Evolutionary conservation across 2,888 invertebrate species (phyloP), one percentile per base, ranked within the genome.

Genomic region (Dyspetes luteomarginatus): DNA sequence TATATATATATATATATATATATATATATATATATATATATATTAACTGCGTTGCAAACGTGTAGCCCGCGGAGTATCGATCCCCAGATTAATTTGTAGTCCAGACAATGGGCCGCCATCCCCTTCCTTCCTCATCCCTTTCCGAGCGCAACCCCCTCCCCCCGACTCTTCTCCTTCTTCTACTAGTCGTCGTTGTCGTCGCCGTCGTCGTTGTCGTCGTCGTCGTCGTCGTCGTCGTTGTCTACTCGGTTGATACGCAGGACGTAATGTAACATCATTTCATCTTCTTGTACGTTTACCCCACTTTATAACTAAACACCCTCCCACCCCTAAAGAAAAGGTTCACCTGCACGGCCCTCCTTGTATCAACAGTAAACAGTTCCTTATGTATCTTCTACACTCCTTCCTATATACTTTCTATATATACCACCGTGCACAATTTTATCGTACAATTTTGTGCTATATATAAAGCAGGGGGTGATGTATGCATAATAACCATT

Each of bases 91-190:
- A 91, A 91, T 91, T 91, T 89, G 88, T 90, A 90, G 91, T 88
- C 90, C 88, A 91, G 91, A 91, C 91, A 91, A 91, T 91, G 91
- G 91, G 91, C 91, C 91, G 91, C 91, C 91, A 88, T 88, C 87
- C 87, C 85, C 79, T 73, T 86, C 48, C 17, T 15, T 67, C 67
- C 67, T 55, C 69, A 45, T 41, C 26, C 26, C 62, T 56, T 55
- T 48, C 48, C 36, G 3, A 45, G 19, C 58, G 52, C 41, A 19
- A 12, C 52, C 17, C 65, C 65, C 67, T 68, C 45, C 55, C 26
- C 65, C 69, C 41, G 15, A n/a, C 43, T 19, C 58, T 12, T 45
- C 69, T 15, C 45, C 17, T 41, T 5, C 48, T 17, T 15, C 12
- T 22, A 36, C 65, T 24, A 65, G 12, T 50, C 64, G 64, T 26